Base-by-base conservation (phyloP, 2,113 vertebrate genomes). In the Monarcha castaneiventris region DNA sequence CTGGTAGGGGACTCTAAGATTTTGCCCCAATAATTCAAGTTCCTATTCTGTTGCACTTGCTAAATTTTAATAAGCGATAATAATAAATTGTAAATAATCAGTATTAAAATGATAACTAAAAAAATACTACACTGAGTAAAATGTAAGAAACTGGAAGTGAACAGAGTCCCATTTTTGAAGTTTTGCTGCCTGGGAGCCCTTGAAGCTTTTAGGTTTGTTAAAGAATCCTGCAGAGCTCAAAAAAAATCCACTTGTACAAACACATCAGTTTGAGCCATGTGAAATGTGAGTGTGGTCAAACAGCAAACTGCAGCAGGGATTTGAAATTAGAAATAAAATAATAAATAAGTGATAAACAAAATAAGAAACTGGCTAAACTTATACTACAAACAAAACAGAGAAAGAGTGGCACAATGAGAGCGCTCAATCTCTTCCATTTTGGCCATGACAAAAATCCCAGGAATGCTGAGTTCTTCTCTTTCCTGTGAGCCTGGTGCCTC, bases 401-500 rank as follows among this genome's bases (percentile, higher is more conserved):
- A 11, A 0, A 1, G 44, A 8, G 33, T 15, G 11, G 52, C 20
- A 59, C 20, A 59, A 55, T 0, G 7, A 1, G 6, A 77, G 41
- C 11, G 4, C 30, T 32, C 12, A 0, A 21, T 6, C 35, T 48
- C 64, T 68, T 64, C 52, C 5, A 8, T 3, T 46, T 13, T 5
- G 3, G 52, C 32, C 2, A 2, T 33, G 43, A 71, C 35, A 90
- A 51, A 88, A 78, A 51, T 30, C 16, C 56, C 48, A 44, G n/a
- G 48, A 89, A 84, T 11, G 41, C 0, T 17, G 23, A 72, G 37
- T 61, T 62, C 13, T 59, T 59, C 37, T 62, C 49, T 33, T 71
- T 33, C 15, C 41, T 72, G 21, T 35, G 58, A 72, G 48, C 64
- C 39, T 1, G 5, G 5, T 13, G 30, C 5, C 27, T 27, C 8